These are phyloP conservation scores for Calidris pugnax DNA, from an alignment of 2,113 vertebrate genomes.

Conservation along the genomic window DNA sequence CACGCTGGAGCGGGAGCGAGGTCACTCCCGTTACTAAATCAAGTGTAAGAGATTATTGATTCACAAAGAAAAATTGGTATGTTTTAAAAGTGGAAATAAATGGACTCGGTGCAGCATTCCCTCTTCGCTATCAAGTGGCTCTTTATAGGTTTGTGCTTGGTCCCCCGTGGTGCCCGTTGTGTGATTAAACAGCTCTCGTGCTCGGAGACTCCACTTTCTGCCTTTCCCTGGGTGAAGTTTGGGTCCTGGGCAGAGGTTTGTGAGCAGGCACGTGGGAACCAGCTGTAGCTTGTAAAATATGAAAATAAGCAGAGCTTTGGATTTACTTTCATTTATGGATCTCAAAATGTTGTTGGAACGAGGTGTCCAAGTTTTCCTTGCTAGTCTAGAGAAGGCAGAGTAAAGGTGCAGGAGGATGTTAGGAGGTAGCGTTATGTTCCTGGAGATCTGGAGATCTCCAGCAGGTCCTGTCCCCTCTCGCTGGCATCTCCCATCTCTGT, in stretches of 20 bases:
- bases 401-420: neutral
- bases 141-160: neutral
- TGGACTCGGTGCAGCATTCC: neutral
- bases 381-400: fast-evolving
- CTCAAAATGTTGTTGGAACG: fast-evolving
- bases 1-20: neutral
- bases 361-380: fast-evolving
- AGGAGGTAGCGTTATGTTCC: fast-evolving
- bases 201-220: neutral
- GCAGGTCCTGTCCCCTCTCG: neutral
- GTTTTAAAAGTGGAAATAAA: neutral
- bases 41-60: slow-evolving; percentile 39
- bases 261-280: neutral
- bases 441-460: neutral
- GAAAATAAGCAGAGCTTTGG: fast-evolving
- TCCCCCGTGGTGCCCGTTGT: neutral
- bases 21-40: slow-evolving; percentile 40
- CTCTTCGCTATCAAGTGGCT: neutral
- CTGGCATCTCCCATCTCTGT: neutral
- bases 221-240: neutral
- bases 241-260: neutral
- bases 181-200: neutral
- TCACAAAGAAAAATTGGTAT: slow-evolving; percentile 16
- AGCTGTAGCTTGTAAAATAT: fast-evolving
- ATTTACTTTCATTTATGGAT: neutral